phyloP scores from a whole-genome alignment of 1,140 invertebrate genomes.

The Thrips palmi region DNA sequence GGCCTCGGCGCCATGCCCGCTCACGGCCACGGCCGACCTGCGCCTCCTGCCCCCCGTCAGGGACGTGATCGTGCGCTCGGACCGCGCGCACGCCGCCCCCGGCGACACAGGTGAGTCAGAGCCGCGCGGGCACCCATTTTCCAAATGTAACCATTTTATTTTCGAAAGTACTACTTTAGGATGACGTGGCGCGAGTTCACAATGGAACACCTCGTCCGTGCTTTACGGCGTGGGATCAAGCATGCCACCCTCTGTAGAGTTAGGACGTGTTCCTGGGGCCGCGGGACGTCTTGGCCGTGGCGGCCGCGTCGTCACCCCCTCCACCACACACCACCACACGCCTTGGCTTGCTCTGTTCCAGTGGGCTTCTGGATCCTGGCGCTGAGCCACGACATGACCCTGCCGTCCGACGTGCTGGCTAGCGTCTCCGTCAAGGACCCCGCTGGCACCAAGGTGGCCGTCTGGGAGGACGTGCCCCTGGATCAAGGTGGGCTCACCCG shows the following conservation, averaged over 20 bases:
- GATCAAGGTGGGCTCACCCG: slow-evolving; percentile 27
- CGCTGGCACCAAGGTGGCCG: slow-evolving; percentile 35
- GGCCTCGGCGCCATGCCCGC: slow-evolving; percentile 27
- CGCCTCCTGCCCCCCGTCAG: slow-evolving; percentile 34
- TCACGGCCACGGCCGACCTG: slow-evolving; percentile 33
- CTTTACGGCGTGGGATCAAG: background rate
- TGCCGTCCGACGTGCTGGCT: slow-evolving; percentile 32
- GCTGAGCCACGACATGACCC: slow-evolving; percentile 34
- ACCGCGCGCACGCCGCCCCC: slow-evolving; percentile 34
- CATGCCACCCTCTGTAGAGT: background rate
- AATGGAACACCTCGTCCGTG: background rate
- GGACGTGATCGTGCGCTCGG: slow-evolving; percentile 37
- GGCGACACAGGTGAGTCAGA: slow-evolving; percentile 35
- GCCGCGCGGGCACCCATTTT: background rate
- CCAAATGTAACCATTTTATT: slow-evolving; percentile 2
- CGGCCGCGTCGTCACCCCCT: background rate
- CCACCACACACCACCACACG: background rate
- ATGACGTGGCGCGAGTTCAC: slow-evolving; percentile 1
- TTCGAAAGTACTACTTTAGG: slow-evolving; percentile 2
- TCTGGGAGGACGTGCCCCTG: slow-evolving; percentile 39
- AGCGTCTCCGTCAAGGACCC: slow-evolving; percentile 37
- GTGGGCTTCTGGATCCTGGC: slow-evolving; percentile 42
- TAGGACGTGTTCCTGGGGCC: too few species aligned
- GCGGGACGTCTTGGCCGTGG: too few species aligned
- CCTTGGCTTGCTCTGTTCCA: slow-evolving; percentile 24